Evolutionary conservation across 2,113 vertebrate genomes (phyloP).

Genomic region (Syrrhaptes paradoxus): DNA sequence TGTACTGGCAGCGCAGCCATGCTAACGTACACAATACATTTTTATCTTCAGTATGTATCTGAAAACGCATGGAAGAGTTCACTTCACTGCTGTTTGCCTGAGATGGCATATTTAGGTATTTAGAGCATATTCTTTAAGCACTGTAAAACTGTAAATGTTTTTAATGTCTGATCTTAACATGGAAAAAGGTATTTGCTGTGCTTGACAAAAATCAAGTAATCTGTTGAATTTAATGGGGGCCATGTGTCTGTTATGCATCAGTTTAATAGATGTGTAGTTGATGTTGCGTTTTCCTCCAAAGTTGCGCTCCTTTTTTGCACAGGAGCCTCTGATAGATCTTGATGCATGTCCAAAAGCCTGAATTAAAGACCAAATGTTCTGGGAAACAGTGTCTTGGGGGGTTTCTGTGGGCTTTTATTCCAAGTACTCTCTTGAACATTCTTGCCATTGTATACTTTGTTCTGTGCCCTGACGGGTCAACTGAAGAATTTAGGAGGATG

Average conservation of each 20-base stretch:
- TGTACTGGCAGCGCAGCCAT: neutral
- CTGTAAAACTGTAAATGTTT: neutral
- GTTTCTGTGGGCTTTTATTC: neutral
- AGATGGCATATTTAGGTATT: neutral
- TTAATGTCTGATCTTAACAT: neutral
- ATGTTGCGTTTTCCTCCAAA: neutral
- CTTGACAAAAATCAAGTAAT: neutral
- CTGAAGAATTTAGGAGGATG: neutral
- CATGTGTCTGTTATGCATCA: neutral
- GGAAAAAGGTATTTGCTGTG: neutral
- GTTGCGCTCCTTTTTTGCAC: accelerated
- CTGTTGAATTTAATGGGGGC: neutral
- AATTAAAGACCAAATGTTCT: neutral
- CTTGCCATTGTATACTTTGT: neutral
- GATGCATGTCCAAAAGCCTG: neutral
- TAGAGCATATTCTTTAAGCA: neutral
- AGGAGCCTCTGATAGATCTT: neutral
- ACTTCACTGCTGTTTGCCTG: neutral
- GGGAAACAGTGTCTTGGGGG: neutral
- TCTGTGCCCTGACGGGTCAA: neutral
- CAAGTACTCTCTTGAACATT: neutral
- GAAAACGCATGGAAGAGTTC: neutral
- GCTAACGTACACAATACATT: accelerated
- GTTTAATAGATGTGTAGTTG: neutral
- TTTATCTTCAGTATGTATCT: neutral